These are phyloP conservation scores for Diadema setosum DNA, from an alignment of 35 echinoderm and acorn worm genomes.

Conservation along the genomic window DNA sequence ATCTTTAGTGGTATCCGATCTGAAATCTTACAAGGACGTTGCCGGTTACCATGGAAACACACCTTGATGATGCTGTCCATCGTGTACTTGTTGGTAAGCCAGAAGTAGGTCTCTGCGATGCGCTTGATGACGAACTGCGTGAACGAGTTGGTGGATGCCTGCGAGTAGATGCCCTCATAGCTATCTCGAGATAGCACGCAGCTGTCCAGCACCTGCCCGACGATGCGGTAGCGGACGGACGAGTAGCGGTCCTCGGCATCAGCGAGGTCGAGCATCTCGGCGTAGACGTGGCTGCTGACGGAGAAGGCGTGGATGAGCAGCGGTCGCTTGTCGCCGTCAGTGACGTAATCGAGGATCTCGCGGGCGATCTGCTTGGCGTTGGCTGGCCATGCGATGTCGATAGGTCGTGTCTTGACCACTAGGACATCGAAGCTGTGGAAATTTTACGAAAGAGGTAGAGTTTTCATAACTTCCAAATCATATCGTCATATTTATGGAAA, in stretches of 20 bases:
- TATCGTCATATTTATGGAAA: too few relatives aligned
- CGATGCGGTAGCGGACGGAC: constrained; percentile 2
- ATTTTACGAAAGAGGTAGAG: background rate
- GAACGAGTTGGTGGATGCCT: constrained; percentile 22
- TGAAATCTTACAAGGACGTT: too few relatives aligned
- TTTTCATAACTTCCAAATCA: too few relatives aligned
- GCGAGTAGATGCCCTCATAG: constrained; percentile 29
- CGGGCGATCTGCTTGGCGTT: constrained; percentile 28
- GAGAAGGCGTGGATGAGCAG: constrained; percentile 43
- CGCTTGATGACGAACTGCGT: constrained; percentile 26
- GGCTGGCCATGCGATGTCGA: constrained; percentile 38
- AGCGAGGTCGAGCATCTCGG: constrained; percentile 33
- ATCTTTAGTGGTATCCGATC: too few relatives aligned
- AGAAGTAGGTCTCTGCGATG: constrained; percentile 26
- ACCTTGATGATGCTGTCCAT: constrained; percentile 20
- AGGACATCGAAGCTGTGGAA: constrained; percentile 17
- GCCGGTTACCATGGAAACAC: too few relatives aligned
- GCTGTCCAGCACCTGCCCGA: constrained; percentile 45
- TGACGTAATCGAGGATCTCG: constrained; percentile 32
- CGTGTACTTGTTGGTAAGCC: constrained; percentile 52
- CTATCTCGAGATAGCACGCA: constrained; percentile 21
- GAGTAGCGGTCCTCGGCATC: background rate
- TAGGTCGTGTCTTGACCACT: constrained; percentile 23
- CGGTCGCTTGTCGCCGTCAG: background rate
- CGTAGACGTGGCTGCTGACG: constrained; percentile 44